Evolutionary conservation across 2,797 vertebrate genomes (phyloP), one percentile per base, ranked within the genome.

Genomic region (Sphenodon punctatus): DNA sequence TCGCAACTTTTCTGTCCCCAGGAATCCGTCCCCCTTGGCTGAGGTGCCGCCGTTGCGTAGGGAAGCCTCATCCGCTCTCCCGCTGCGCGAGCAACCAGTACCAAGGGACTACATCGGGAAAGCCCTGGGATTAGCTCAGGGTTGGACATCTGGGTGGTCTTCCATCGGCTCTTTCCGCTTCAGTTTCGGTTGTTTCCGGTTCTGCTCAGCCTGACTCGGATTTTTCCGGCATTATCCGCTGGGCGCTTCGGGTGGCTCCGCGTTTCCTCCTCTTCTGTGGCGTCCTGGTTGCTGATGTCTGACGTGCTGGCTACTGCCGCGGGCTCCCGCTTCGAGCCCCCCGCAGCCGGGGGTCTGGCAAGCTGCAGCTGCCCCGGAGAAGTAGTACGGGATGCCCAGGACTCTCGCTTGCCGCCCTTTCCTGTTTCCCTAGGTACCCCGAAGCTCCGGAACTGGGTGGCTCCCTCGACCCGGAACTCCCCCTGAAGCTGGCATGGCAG

Each of bases 211-310:
- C 12, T 30, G 2, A 39, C 32, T 67, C 78, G 83, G 71, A 6
- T n/a, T 8, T 36, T 5, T 83, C 92, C 94, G 91, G 91, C 75
- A 78, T 25, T 90, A 92, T 93, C 91, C 19, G 36, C 25, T 22
- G 23, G 14, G 48, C 14, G 7, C 41, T 83, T 90, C 93, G 85
- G 86, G 86, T 73, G 49, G 91, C 89, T 91, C 82, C 89, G 87
- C 86, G 85, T 80, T 55, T 49, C 38, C 20, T 55, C 32, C 25
- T 36, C 60, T 17, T 64, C 39, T 27, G 41, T 17, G 3, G 27
- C 10, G 22, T 43, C 30, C 16, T 20, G 64, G 23, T 48, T 46
- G 78, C 68, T 55, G 36, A 94, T 94, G 94, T 90, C 92, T 82
- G 82, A 63, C 77, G 67, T 42, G 59, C 43, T 63, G 53, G 61